These are phyloP conservation scores for Melipona beecheii DNA, from an alignment of 2,888 invertebrate species.

Conservation along the genomic window DNA sequence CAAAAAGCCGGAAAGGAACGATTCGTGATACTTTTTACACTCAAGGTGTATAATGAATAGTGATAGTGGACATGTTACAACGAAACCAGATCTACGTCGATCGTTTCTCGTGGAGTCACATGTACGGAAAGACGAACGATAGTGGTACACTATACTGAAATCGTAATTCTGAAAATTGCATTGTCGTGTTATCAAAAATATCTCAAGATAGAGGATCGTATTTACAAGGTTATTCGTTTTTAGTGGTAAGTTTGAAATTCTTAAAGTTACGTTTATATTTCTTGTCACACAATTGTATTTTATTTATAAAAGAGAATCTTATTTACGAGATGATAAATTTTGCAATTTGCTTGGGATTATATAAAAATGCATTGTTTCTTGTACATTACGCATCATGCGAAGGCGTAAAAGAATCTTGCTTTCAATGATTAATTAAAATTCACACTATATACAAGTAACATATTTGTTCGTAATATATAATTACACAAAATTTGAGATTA, in stretches of 20 bases:
- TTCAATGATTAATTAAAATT: background rate
- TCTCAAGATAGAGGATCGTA: background rate
- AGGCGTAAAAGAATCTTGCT: background rate
- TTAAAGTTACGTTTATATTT: background rate
- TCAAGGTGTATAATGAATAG: background rate
- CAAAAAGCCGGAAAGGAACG: background rate
- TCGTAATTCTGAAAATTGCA: background rate
- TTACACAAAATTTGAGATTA: background rate
- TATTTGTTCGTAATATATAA: background rate
- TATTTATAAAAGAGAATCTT: no score
- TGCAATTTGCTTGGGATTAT: background rate
- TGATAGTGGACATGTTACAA: constrained; percentile 5
- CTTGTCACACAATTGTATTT: background rate
- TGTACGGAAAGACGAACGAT: background rate
- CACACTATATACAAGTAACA: background rate
- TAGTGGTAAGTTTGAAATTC: background rate
- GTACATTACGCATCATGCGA: background rate
- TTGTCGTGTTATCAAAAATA: no score
- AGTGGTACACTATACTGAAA: background rate
- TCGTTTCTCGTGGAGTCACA: background rate
- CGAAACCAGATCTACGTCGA: background rate
- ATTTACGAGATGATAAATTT: background rate
- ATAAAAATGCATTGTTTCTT: background rate
- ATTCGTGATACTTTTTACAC: constrained; percentile 16
- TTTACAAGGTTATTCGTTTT: background rate